Evolutionary conservation across 2,888 invertebrate genomes (phyloP), one percentile per base, ranked within the genome.

Genomic region (Drepanosiphum platanoidis): DNA sequence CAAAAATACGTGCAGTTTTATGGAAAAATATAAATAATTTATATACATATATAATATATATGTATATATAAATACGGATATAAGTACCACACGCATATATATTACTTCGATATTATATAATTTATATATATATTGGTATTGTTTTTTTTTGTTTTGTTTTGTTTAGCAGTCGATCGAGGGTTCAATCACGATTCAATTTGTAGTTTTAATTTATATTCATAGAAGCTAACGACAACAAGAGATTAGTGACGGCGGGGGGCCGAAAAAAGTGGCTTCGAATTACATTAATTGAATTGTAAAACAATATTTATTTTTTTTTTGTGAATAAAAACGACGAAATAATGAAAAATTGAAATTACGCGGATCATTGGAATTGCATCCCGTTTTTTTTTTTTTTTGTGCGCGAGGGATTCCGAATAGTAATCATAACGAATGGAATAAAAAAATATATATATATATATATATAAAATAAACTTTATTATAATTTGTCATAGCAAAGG

Each of bases 141-240:
- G 11, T 75, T 75, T 58, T 42, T 42, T 64, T 72, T 46, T 34
- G 36, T 66, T 52, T 72, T 80, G 22, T n/a, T 70, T 81, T 81
- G n/a, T 83, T 72, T 74, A 46, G 74, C 82, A 83, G 72, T 83
- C 82, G 64, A 74, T 83, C 82, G 83, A 75, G 74, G 74, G 68
- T 84, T 84, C 83, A 84, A 84, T 84, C 83, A 75, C 83, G 83
- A 75, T 84, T 84, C 83, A 84, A 84, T 84, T 84, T 84, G 83
- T 84, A 84, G 83, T 84, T 84, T 84, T 84, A 84, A 84, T 84
- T 84, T 84, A 84, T 84, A 84, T 84, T 84, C 83, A 84, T 84
- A 84, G 83, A 84, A 84, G 83, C 83, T 84, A 84, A 84, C 83
- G 83, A 84, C 75, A 75, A 68, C 83, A 30, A 34, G 83, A 75